phyloP scores from a whole-genome alignment of 1,140 invertebrate genomes.

The Paraescarpia echinospica region DNA sequence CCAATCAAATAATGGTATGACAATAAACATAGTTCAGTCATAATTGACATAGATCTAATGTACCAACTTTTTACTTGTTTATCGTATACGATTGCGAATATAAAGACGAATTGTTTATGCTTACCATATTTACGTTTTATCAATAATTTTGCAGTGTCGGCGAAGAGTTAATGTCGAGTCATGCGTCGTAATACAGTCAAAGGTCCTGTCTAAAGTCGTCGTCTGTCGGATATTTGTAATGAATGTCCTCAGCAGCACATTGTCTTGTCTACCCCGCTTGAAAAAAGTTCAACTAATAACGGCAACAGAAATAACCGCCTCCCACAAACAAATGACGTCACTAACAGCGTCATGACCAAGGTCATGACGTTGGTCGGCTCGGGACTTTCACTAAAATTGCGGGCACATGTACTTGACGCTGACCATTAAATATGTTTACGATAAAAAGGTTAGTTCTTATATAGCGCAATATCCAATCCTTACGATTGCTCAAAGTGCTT shows the following conservation, averaged over 20 bases:
- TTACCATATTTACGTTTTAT: neutral
- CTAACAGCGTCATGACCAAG: neutral
- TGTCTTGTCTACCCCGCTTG: neutral
- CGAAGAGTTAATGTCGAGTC: neutral
- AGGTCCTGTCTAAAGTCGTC: neutral
- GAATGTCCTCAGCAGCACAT: constrained; percentile 3
- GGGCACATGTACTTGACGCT: too few species aligned
- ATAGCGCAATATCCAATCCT: too few species aligned
- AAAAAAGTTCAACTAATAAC: constrained; percentile 1
- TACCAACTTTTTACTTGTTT: neutral
- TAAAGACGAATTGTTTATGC: neutral
- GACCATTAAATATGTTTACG: too few species aligned
- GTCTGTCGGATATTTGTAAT: neutral
- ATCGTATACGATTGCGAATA: neutral
- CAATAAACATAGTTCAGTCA: too few species aligned
- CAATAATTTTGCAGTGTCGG: neutral
- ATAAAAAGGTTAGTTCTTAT: too few species aligned
- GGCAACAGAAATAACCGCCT: neutral
- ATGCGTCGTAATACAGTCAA: neutral
- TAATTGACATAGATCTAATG: neutral
- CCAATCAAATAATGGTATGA: too few species aligned
- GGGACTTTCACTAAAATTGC: neutral
- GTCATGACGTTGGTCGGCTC: neutral
- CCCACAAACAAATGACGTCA: neutral
- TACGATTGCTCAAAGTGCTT: too few species aligned